Conservation (phyloP, 2,797 vertebrate species). For the Bradypodion ventrale region DNA sequence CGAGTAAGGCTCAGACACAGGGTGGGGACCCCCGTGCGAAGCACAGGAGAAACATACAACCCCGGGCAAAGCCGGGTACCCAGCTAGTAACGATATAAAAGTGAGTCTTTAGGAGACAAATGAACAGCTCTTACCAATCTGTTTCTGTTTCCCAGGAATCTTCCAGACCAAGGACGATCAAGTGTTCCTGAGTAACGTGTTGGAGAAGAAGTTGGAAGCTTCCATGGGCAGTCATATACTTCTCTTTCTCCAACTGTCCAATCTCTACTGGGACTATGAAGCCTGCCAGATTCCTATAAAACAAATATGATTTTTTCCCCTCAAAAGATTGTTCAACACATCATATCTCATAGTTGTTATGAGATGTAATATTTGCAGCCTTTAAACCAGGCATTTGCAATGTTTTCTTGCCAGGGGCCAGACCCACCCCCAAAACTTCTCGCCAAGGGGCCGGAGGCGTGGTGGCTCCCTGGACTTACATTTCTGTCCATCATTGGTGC, state of each 20-base stretch:
- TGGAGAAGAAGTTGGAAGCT: conserved; percentile 77
- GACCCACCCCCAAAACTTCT: too few relatives aligned
- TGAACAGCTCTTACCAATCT: conserved; percentile 81
- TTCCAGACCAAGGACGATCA: conserved; percentile 80
- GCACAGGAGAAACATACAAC: too few relatives aligned
- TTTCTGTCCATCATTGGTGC: too few relatives aligned
- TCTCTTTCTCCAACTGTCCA: conserved; percentile 80
- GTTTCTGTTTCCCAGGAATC: conserved; percentile 80
- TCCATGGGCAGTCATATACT: conserved; percentile 80
- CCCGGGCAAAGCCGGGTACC: too few relatives aligned
- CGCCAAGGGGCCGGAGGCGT: too few relatives aligned
- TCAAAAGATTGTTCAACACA: not conserved
- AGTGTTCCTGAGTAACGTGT: conserved; percentile 77
- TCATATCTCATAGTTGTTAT: not conserved
- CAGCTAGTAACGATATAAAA: too few relatives aligned
- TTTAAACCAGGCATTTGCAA: too few relatives aligned
- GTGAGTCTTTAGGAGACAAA: not conserved
- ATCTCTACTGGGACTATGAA: conserved; percentile 80
- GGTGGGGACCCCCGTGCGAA: too few relatives aligned
- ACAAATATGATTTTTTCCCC: conserved; percentile 28
- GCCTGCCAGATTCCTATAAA: conserved; percentile 76
- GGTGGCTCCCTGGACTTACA: too few relatives aligned
- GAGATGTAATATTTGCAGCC: not conserved
- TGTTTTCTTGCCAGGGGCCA: too few relatives aligned
- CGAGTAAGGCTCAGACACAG: too few relatives aligned